Conservation (phyloP, 2,888 invertebrate species). For the Conomelus anceps region DNA sequence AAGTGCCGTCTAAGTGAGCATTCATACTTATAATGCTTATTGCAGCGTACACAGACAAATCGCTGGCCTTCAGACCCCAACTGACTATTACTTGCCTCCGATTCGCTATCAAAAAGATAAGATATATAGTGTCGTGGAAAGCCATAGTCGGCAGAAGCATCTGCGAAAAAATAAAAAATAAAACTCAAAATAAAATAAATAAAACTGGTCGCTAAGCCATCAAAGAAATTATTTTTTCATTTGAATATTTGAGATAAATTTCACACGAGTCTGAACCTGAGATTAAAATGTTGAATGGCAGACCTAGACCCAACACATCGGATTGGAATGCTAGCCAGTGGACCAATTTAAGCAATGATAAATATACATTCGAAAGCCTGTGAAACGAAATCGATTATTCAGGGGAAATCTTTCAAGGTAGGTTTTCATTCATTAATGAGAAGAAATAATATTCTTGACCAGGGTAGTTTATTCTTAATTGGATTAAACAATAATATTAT, state of each 20-base stretch:
- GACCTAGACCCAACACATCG: no score
- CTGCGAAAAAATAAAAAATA: not conserved
- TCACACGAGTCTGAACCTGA: no score
- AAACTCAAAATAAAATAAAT: not conserved
- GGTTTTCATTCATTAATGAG: no score
- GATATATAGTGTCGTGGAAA: not conserved
- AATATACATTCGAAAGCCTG: no score
- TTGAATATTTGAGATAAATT: not conserved
- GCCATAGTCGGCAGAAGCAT: not conserved
- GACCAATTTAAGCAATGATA: no score
- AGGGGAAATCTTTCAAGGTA: no score
- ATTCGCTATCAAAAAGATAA: not conserved
- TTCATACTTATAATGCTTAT: slow-evolving; percentile 33
- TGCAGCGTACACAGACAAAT: slow-evolving; percentile 28
- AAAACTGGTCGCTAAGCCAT: not conserved
- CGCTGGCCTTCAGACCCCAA: not conserved
- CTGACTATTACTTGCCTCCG: not conserved
- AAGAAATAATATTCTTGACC: no score
- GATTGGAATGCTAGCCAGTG: no score
- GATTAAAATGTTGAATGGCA: no score
- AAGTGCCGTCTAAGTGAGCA: slow-evolving; percentile 39
- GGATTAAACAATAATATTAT: no score
- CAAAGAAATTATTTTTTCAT: not conserved
- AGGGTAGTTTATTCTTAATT: no score
- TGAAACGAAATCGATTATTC: no score